A percentile compares a stretch with the other conserved stretches of the same genome.
These are phyloP conservation scores for Orius laevigatus DNA, from an alignment of 1,140 invertebrate species.

Conservation along the genomic window DNA sequence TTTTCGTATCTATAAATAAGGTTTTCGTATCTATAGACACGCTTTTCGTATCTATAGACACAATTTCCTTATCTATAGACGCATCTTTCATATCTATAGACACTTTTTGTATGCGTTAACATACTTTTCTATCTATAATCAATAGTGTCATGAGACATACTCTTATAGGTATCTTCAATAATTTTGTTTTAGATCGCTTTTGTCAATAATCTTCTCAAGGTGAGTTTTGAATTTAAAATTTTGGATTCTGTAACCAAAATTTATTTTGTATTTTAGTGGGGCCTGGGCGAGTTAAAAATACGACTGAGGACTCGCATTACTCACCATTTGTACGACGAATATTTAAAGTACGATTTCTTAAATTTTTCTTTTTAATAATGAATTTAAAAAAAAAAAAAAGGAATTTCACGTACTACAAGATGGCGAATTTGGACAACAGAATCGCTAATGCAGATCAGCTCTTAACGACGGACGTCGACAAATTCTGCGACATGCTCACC, in stretches of 20 bases:
- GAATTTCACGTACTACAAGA: slow-evolving; percentile 93
- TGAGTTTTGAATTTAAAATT: slow-evolving; percentile 22
- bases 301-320: slow-evolving; percentile 79
- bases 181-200: slow-evolving; percentile 53
- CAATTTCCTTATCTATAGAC: too few relatives aligned
- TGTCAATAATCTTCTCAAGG: slow-evolving; percentile 82
- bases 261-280: slow-evolving; percentile 39
- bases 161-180: too few relatives aligned
- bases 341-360: slow-evolving; percentile 63
- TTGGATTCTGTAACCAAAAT: neutral
- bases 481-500: slow-evolving; percentile 88
- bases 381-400: slow-evolving; percentile 29
- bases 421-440: slow-evolving; percentile 85
- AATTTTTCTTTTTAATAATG: neutral
- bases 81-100: too few relatives aligned
- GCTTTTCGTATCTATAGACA: too few relatives aligned
- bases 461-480: slow-evolving; percentile 90
- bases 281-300: slow-evolving; percentile 83
- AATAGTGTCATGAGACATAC: too few relatives aligned
- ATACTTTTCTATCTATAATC: too few relatives aligned
- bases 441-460: slow-evolving; percentile 94
- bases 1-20: too few relatives aligned
- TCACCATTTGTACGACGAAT: slow-evolving; percentile 72
- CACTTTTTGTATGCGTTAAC: too few relatives aligned
- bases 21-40: too few relatives aligned